Evolutionary conservation across 1,140 invertebrate genomes (phyloP), one percentile per base, ranked within the genome.

Genomic region (Drosophila pruinosa): DNA sequence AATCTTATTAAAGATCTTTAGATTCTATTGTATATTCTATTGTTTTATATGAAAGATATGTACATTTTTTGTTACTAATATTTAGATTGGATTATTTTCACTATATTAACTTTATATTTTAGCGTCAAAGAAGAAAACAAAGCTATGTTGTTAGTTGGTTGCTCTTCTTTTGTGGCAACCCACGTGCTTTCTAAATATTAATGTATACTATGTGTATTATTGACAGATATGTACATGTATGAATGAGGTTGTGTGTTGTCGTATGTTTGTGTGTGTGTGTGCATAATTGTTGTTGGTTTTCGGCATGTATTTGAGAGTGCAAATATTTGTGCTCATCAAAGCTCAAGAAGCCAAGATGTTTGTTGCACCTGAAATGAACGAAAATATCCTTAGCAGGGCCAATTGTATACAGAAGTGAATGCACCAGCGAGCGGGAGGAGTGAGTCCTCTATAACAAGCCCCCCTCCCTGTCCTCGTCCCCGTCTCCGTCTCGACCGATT

Each of bases 261-360:
- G 8, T 10, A 58, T 22, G 17, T 14, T 3, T 24, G 12, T 59
- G 43, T 19, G 10, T 24, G 24, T 64, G 15, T 58, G 22, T 59
- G 31, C n/a, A 62, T 70, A 63, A 24, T 28, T 81, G 68, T 34
- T 81, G 62, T 71, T 79, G 58, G 65, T 67, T 76, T 76, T 57
- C 62, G 50, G 6, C 54, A 68, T 79, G 68, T 85, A 62, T 76
- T 72, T 65, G 68, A 63, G 34, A 10, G n/a, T 19, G 77, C 73
- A 86, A 86, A 86, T 86, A 86, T 86, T 86, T 86, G 77, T 57
- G 43, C 47, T 65, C 36, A 71, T 74, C 54, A 56, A 70, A 81
- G 69, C 75, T 47, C 69, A 88, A 81, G 78, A 86, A 86, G 81
- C 81, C 81, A 86, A 86, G 81, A 86, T 86, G 73, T 83, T 82